phyloP scores from a whole-genome alignment of 2,113 vertebrate species.

The Scytalopus superciliaris region DNA sequence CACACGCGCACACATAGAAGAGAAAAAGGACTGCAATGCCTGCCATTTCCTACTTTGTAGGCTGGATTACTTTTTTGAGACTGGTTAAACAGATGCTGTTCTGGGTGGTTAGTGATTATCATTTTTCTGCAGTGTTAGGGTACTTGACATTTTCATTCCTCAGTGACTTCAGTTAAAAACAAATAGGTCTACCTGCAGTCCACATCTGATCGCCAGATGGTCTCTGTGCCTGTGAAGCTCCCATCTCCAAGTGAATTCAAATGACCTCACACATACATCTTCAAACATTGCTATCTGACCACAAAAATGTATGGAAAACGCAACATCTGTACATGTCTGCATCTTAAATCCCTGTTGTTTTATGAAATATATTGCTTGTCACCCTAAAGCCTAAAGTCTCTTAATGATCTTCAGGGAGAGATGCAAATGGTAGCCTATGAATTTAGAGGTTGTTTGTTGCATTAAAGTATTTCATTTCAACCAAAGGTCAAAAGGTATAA shows the following conservation, averaged over 20 bases:
- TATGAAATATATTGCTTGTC: constrained; percentile 67
- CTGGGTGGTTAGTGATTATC: constrained; percentile 66
- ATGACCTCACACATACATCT: constrained; percentile 74
- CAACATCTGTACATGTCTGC: constrained; percentile 64
- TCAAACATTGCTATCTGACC: constrained; percentile 71
- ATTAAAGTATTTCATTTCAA: constrained; percentile 58
- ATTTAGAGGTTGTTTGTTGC: constrained; percentile 42
- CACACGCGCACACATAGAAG: neutral
- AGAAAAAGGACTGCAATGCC: neutral
- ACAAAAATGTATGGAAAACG: constrained; percentile 58
- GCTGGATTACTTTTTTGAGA: constrained; percentile 1
- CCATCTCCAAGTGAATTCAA: constrained; percentile 58
- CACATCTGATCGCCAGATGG: constrained; percentile 74
- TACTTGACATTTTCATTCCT: constrained; percentile 72
- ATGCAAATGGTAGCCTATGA: constrained; percentile 52
- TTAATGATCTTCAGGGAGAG: constrained; percentile 49
- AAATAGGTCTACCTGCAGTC: constrained; percentile 67
- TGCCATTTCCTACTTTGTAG: constrained; percentile 37
- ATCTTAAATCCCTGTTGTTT: constrained; percentile 65
- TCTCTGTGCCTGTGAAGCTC: constrained; percentile 31
- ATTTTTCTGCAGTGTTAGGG: constrained; percentile 61
- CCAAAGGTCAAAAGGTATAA: constrained; percentile 39
- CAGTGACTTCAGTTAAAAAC: constrained; percentile 32
- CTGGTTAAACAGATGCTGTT: neutral
- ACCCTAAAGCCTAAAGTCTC: constrained; percentile 29